Conservation (phyloP, 2,797 vertebrate genomes). For the Amazona ochrocephala region DNA sequence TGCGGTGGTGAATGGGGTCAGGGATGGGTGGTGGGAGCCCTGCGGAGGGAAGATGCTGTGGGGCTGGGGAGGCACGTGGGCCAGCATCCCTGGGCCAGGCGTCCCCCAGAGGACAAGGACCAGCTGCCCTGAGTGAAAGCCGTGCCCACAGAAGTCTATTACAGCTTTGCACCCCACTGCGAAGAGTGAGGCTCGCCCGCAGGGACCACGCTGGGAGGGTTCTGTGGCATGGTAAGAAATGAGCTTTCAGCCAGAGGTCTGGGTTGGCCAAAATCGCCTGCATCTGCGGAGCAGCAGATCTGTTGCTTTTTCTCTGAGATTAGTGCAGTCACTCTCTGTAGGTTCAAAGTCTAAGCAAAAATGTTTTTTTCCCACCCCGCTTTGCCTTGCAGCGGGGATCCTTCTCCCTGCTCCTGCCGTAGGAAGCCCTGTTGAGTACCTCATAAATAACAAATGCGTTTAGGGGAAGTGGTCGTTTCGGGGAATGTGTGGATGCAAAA, state of each 20-base stretch:
- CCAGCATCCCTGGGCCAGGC: neutral
- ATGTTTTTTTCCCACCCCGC: neutral
- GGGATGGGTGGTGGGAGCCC: neutral
- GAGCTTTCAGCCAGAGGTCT: neutral
- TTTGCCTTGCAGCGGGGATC: neutral
- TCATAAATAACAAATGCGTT: constrained; percentile 12
- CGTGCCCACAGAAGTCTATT: fast-evolving
- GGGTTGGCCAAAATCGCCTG: neutral
- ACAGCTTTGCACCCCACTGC: neutral
- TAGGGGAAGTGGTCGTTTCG: neutral
- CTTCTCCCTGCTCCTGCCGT: fast-evolving
- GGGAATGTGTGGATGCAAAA: neutral
- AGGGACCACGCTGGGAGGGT: fast-evolving
- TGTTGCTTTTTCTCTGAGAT: neutral
- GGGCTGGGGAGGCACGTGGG: neutral
- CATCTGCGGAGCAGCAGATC: neutral
- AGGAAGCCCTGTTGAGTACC: neutral
- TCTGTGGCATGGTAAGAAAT: neutral
- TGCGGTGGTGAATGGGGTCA: neutral
- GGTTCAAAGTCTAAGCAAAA: neutral
- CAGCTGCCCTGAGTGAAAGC: neutral
- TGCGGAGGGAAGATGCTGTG: neutral
- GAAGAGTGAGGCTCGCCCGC: neutral
- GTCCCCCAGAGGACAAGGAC: fast-evolving
- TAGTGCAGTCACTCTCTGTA: neutral